Evolutionary conservation across 2,113 vertebrate genomes (phyloP), one percentile per base, ranked within the genome.

Genomic region (Hemicordylus capensis): DNA sequence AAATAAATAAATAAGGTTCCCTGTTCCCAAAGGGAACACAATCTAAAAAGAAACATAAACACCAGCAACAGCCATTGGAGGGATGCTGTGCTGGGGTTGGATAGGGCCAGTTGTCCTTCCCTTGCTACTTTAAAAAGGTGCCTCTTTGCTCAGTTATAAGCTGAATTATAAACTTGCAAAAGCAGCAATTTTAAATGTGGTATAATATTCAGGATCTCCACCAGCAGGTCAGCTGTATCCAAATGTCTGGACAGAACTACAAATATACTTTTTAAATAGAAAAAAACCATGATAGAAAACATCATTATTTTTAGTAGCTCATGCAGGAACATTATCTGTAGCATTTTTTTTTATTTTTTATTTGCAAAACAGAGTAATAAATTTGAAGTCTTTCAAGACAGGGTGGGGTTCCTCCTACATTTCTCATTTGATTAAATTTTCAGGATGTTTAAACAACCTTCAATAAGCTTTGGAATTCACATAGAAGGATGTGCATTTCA

Each of bases 91-190:
- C n/a, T n/a, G n/a, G n/a, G n/a, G n/a, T n/a, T n/a, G n/a, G n/a
- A n/a, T n/a, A n/a, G n/a, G n/a, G n/a, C n/a, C n/a, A n/a, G n/a
- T n/a, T n/a, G n/a, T n/a, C n/a, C n/a, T n/a, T n/a, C n/a, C n/a
- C n/a, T n/a, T n/a, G n/a, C n/a, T n/a, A n/a, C n/a, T n/a, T n/a
- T n/a, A n/a, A n/a, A n/a, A n/a, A n/a, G n/a, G n/a, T n/a, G n/a
- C n/a, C n/a, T n/a, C n/a, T n/a, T n/a, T n/a, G n/a, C n/a, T n/a
- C n/a, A n/a, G n/a, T n/a, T n/a, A n/a, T n/a, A n/a, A n/a, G 24
- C 31, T 74, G 77, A 87, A 76, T 67, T 82, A 51, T 37, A 78
- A 89, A 88, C 54, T 1, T 73, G 74, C 78, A 34, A 78, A 88
- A 89, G 51, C 17, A 83, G 42, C 3, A 58, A 22, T 46, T 87